These are phyloP conservation scores for Liparis tanakae DNA, from an alignment of 2,797 vertebrate genomes.

Conservation along the genomic window DNA sequence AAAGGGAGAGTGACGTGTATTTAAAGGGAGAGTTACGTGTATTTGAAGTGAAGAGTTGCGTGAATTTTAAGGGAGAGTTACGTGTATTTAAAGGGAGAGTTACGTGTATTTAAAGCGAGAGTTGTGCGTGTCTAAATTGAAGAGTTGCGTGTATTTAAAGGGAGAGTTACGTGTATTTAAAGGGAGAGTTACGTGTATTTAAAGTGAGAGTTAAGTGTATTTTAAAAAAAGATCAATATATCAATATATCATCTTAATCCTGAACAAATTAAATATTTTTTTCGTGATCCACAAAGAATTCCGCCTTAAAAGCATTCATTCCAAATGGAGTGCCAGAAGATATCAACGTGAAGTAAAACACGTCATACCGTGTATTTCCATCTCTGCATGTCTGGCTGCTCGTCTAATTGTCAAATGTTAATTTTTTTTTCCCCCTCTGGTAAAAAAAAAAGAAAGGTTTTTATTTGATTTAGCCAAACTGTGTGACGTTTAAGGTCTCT, in stretches of 20 bases:
- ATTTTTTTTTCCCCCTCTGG: slow-evolving; percentile 32
- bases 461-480: slow-evolving; percentile 39
- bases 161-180: too few species aligned
- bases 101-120: too few species aligned
- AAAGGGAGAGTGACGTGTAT: too few species aligned
- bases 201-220: too few species aligned
- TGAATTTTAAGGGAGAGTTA: too few species aligned
- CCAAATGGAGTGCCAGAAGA: slow-evolving; percentile 6
- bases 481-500: slow-evolving; percentile 46
- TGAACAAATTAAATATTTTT: slow-evolving; percentile 1
- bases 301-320: slow-evolving; percentile 16
- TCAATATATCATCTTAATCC: slow-evolving; percentile 7
- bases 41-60: too few species aligned
- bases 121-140: too few species aligned
- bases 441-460: neutral
- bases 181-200: too few species aligned
- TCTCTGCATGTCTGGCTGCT: slow-evolving; percentile 36
- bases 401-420: slow-evolving; percentile 47
- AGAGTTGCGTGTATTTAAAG: too few species aligned
- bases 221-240: neutral
- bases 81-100: too few species aligned
- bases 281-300: slow-evolving; percentile 9
- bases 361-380: slow-evolving; percentile 39
- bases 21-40: too few species aligned
- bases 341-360: slow-evolving; percentile 23